phyloP scores from a whole-genome alignment of 1,140 invertebrate genomes.

The Daktulosphaira vitifoliae region DNA sequence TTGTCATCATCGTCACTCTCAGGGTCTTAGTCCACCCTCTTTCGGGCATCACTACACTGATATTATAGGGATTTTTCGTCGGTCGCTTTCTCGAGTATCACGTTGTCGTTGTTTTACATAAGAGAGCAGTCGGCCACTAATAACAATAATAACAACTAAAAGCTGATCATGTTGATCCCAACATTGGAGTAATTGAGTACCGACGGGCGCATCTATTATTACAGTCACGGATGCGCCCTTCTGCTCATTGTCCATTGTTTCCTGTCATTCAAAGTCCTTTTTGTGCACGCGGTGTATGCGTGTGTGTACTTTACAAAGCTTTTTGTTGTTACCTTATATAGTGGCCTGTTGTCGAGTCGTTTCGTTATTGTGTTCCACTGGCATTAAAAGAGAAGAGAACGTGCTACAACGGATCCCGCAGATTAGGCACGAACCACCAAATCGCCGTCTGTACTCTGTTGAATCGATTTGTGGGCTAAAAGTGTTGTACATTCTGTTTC shows the following conservation, averaged over 20 bases:
- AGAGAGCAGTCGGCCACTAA: conserved; percentile 29
- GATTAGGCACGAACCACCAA: conserved; percentile 24
- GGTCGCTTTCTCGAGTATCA: background rate
- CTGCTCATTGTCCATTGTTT: background rate
- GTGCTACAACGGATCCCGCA: conserved; percentile 25
- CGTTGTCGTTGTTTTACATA: background rate
- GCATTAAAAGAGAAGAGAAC: background rate
- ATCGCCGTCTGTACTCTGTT: background rate
- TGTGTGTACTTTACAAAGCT: conserved; percentile 31
- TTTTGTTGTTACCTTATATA: conserved; percentile 7
- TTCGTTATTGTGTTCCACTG: background rate
- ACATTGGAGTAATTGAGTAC: conserved; percentile 31
- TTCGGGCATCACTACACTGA: no score
- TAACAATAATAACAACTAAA: conserved; percentile 31
- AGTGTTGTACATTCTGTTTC: no score
- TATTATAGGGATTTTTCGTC: no score
- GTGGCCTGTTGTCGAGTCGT: conserved; percentile 24
- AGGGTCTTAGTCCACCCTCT: no score
- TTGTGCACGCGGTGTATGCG: background rate
- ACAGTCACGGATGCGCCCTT: conserved; percentile 26
- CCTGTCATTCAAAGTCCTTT: background rate
- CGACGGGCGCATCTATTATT: conserved; percentile 21
- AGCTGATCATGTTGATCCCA: conserved; percentile 31
- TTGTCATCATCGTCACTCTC: no score
- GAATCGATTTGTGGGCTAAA: background rate